Evolutionary conservation across 2,888 invertebrate species (phyloP).

Genomic region (Drosophila pseudotalamancana): DNA sequence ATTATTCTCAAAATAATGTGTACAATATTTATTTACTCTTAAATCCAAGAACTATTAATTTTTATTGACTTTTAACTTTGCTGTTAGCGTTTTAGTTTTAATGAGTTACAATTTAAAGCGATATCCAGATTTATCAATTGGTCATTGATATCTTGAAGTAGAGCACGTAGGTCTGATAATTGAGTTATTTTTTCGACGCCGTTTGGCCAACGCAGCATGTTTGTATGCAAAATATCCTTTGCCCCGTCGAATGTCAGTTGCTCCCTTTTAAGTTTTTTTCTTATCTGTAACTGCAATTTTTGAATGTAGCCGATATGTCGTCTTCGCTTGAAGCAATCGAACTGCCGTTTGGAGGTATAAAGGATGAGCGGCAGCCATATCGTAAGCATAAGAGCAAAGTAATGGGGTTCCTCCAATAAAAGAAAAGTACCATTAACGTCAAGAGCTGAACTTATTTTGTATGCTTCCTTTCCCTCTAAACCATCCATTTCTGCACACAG

Average conservation of each 20-base stretch:
- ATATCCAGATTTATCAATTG: conserved; percentile 17
- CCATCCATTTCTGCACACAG: neutral
- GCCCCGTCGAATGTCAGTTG: conserved; percentile 16
- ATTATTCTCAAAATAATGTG: conserved; percentile 9
- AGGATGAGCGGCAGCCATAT: conserved; percentile 34
- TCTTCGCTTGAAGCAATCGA: neutral
- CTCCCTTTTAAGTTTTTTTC: conserved; percentile 36
- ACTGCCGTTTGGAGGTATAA: conserved; percentile 15
- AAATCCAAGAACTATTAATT: conserved; percentile 9
- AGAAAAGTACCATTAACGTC: neutral
- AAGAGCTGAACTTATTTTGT: neutral
- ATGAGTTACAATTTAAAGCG: neutral
- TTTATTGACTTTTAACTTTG: neutral
- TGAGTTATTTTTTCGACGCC: neutral
- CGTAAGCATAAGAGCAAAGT: conserved; percentile 8
- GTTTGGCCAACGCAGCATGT: neutral
- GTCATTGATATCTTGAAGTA: conserved; percentile 14
- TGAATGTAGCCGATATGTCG: conserved; percentile 15
- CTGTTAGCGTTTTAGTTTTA: neutral
- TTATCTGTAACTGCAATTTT: conserved; percentile 30
- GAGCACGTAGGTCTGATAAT: conserved; percentile 4
- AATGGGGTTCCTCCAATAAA: neutral
- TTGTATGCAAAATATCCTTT: conserved; percentile 13
- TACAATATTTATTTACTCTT: conserved; percentile 19
- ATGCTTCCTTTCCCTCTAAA: neutral